These are phyloP conservation scores for Ernsta delagoae DNA, from an alignment of 2,888 invertebrate species.

Conservation along the genomic window DNA sequence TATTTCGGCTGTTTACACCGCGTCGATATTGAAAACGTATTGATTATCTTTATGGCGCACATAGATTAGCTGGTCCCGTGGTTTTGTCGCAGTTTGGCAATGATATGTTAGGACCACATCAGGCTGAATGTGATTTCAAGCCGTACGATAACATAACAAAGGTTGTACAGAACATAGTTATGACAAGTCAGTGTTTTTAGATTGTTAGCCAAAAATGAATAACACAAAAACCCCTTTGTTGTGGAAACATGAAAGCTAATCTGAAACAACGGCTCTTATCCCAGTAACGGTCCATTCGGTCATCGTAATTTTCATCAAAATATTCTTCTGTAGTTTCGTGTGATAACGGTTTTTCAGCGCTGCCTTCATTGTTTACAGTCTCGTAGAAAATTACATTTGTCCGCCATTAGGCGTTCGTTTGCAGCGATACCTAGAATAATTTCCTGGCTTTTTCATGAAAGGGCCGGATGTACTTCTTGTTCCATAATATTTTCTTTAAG, in stretches of 20 bases:
- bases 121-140: too few species aligned
- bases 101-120: too few species aligned
- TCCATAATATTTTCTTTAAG: neutral
- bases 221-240: neutral
- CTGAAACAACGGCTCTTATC: neutral
- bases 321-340: neutral
- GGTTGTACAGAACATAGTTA: too few species aligned
- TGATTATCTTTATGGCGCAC: conserved; percentile 31
- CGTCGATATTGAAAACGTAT: conserved; percentile 40
- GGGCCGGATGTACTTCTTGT: conserved; percentile 11
- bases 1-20: conserved; percentile 39
- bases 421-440: conserved; percentile 28
- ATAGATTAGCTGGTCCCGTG: conserved; percentile 19
- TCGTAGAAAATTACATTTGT: conserved; percentile 34
- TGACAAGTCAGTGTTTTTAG: too few species aligned
- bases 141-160: too few species aligned
- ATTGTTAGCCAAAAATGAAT: neutral
- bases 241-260: neutral
- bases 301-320: conserved; percentile 2
- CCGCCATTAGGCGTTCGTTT: conserved; percentile 28
- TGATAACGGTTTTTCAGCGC: neutral
- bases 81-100: neutral
- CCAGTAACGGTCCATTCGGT: neutral
- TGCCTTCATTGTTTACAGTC: conserved; percentile 3
- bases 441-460: conserved; percentile 10